Conservation (phyloP, 2,797 vertebrate genomes). For the Caiman crocodilus region DNA sequence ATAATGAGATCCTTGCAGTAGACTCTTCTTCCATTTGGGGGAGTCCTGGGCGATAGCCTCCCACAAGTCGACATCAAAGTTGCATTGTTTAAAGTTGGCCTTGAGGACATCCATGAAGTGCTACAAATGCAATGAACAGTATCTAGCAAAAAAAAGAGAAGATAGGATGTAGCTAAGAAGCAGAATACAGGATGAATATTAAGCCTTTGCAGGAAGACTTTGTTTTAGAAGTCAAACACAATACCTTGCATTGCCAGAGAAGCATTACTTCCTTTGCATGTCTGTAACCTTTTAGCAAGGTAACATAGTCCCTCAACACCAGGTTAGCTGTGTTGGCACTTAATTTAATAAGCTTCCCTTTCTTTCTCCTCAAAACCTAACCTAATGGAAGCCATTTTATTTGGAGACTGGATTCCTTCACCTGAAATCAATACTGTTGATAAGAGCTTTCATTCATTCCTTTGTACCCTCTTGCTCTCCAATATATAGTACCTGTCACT, state of each 20-base stretch:
- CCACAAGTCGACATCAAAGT: no score
- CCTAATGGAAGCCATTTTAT: neutral
- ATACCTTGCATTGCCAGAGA: neutral
- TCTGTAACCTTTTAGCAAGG: neutral
- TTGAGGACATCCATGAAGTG: no score
- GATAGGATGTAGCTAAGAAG: neutral
- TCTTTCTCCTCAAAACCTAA: neutral
- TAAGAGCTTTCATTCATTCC: conserved; percentile 47
- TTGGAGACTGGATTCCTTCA: neutral
- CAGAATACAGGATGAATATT: neutral
- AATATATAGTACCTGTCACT: neutral
- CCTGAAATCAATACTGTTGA: conserved; percentile 16
- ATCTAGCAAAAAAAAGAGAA: neutral
- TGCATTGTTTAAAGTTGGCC: no score
- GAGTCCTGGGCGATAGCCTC: no score
- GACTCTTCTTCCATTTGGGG: no score
- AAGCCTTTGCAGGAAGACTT: neutral
- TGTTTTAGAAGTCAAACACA: no score
- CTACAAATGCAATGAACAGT: neutral
- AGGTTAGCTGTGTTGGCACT: neutral
- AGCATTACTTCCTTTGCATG: neutral
- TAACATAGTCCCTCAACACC: neutral
- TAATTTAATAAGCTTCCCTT: neutral
- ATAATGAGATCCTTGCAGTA: no score
- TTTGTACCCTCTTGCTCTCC: conserved; percentile 3